Conservation (phyloP, 2,888 invertebrate genomes). For the Scrobipalpa atriplicella region DNA sequence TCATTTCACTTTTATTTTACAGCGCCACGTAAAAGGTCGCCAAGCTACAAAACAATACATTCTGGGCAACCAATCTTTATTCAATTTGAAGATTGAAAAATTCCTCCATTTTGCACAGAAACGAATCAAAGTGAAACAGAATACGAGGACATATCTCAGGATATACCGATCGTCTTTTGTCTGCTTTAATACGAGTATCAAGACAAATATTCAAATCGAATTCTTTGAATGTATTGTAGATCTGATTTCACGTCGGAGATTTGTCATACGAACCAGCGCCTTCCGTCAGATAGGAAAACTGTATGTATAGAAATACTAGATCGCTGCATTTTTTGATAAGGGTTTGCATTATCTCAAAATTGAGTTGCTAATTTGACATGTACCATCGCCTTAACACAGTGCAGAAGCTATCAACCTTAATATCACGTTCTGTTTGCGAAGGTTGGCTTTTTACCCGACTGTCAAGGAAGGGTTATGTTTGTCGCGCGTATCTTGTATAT, state of each 20-base stretch:
- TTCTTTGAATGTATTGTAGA: slow-evolving; percentile 9
- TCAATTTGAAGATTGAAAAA: background rate
- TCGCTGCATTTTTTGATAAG: no score
- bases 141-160: slow-evolving; percentile 6
- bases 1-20: no score
- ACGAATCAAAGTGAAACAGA: background rate
- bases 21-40: no score
- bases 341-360: no score
- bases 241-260: background rate
- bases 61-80: background rate
- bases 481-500: no score
- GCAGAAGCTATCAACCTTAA: no score
- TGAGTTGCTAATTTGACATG: no score
- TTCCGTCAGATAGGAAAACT: background rate
- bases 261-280: background rate
- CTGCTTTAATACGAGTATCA: slow-evolving; percentile 3
- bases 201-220: slow-evolving; percentile 17
- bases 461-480: no score
- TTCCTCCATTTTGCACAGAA: background rate
- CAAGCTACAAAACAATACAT: background rate
- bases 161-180: background rate
- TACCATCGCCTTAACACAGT: no score
- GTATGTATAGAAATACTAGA: no score
- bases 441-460: no score
- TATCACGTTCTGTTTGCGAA: no score